Base-by-base conservation (phyloP, 2,113 vertebrate species). In the Bungarus multicinctus region DNA sequence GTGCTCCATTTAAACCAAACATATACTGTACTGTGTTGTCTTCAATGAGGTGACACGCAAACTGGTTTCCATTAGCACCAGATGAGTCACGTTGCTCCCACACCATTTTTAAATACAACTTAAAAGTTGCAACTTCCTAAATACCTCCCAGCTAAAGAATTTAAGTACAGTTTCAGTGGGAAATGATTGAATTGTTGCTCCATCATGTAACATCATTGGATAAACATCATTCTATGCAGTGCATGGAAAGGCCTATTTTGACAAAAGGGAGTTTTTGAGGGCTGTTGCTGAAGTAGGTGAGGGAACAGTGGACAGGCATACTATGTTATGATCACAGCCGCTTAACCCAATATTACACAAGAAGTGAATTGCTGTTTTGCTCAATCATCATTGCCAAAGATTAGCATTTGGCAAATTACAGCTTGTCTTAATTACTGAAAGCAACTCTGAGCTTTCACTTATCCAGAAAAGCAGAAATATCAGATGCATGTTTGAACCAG, bases 361-460 rank as follows among this genome's bases (percentile, higher is more conserved):
- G 96, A 95, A 95, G 91, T 95, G 96, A 97, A 96, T 97, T 97
- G 94, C 95, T 92, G 93, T 93, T 96, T 95, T 95, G 94, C 94
- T 97, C 90, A 89, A 89, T 96, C 96, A 96, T 95, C 92, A 93
- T 85, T 93, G 95, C 93, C 95, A 95, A 91, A 86, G 90, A 91
- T 91, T 34, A 92, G 89, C n/a, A 34, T 86, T 85, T 89, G 85
- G 45, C 5, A 91, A 85, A 91, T 89, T 64, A 85, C 12, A 89
- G 47, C 34, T 93, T 94, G 89, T 88, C 87, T 91, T 90, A 94
- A 97, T 94, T 96, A 96, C 95, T 96, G 96, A 96, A 95, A 96
- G 94, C 94, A 94, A 87, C 74, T 64, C 45, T 87, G 87, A 43
- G 91, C 91, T 94, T 85, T 45, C 45, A 50, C 58, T 55, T 87